Percentiles rank a stretch among this genome's conserved stretches.
Conservation (phyloP, 2,113 vertebrate genomes). For the Reinhardtius hippoglossoides region DNA sequence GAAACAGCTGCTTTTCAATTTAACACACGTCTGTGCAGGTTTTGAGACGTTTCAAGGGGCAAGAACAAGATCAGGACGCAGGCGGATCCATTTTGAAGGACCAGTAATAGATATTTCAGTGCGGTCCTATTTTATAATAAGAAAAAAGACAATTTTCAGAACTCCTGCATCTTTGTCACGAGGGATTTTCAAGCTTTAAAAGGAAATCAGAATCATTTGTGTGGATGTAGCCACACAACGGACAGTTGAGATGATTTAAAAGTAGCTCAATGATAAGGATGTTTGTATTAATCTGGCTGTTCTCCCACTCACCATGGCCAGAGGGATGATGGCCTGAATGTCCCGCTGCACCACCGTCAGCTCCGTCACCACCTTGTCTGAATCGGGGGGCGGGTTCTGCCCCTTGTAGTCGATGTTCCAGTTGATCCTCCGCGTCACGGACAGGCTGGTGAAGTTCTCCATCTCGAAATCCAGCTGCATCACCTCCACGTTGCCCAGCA, state of each 20-base stretch:
- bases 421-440: constrained; percentile 96
- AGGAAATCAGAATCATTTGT: no score
- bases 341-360: constrained; percentile 96
- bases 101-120: no score
- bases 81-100: background rate
- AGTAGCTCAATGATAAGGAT: no score
- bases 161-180: no score
- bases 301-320: constrained; percentile 91
- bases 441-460: constrained; percentile 99
- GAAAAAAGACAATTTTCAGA: no score
- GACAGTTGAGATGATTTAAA: no score
- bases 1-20: background rate
- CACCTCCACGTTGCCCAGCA: constrained; percentile 87
- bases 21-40: background rate
- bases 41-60: no score
- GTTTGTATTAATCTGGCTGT: background rate
- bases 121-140: background rate
- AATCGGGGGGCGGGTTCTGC: constrained; percentile 87
- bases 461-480: constrained; percentile 99
- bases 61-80: no score
- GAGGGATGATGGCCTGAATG: constrained; percentile 93
- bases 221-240: no score
- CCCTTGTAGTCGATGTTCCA: constrained; percentile 97
- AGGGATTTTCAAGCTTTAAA: no score
- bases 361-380: constrained; percentile 95